These are phyloP conservation scores for Leptopilina boulardi DNA, from an alignment of 1,140 invertebrate genomes.

Conservation along the genomic window DNA sequence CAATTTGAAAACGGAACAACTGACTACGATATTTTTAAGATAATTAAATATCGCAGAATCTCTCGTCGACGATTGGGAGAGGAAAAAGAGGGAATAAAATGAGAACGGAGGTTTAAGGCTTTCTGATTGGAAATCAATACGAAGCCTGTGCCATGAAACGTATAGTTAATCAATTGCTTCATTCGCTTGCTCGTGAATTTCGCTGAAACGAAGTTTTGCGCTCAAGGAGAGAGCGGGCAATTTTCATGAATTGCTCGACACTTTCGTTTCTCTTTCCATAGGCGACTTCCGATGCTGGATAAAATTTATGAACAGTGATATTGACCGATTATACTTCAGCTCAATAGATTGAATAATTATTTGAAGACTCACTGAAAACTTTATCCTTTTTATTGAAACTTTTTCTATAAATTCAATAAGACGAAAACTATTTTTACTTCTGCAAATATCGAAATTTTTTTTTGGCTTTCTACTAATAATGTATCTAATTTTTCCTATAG, in stretches of 20 bases:
- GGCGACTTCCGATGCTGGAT: neutral
- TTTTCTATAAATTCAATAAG: neutral
- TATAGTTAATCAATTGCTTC: constrained; percentile 40
- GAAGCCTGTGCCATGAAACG: constrained; percentile 20
- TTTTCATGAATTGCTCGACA: constrained; percentile 20
- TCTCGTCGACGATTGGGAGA: neutral
- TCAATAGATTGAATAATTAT: constrained; percentile 1
- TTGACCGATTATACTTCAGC: neutral
- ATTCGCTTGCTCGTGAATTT: constrained; percentile 14
- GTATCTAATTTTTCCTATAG: neutral
- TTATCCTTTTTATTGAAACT: neutral
- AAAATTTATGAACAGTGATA: neutral
- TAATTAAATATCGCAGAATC: constrained; percentile 1
- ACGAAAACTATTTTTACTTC: neutral
- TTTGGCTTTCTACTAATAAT: neutral
- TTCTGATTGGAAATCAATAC: constrained; percentile 40
- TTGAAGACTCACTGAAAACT: neutral
- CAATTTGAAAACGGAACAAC: constrained; percentile 1
- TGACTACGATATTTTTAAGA: neutral
- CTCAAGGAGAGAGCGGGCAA: neutral
- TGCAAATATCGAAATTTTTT: neutral
- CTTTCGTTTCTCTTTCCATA: neutral
- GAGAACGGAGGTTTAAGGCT: neutral
- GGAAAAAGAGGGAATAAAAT: constrained; percentile 1
- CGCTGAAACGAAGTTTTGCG: neutral